Base-by-base conservation (phyloP, 2,888 invertebrate species). In the Spialia ferax region DNA sequence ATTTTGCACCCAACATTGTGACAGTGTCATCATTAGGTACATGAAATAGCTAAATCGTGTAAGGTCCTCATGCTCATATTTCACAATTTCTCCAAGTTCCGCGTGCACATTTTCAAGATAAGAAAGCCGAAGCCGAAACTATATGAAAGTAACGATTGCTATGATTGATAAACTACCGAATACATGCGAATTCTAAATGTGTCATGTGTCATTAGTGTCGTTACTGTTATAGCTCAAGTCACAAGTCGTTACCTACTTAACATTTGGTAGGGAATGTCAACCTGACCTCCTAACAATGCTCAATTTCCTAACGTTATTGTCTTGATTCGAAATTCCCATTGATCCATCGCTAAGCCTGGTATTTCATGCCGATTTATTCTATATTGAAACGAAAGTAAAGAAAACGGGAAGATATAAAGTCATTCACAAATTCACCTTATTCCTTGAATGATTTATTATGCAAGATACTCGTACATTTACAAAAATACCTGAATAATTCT, bases 41-140 rank as follows among this genome's bases (percentile, higher is more conserved):
- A n/a, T n/a, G 45, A 48, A 57, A 50, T 57, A 67, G 74, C 70
- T 59, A 74, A 80, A 70, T 81, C 82, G 81, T 83, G 82, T 80
- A 78, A 75, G 77, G 75, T 78, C 77, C 79, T 75, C 78, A 77
- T 82, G 77, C 35, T 20, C 63, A 62, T 38, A 45, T 69, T 69
- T 60, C 69, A 60, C 64, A 69, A 69, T 69, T 54, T 35, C 60
- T n/a, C 45, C 32, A 22, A 54, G 61, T 68, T 62, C 67, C 69
- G 63, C 57, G 54, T 63, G 50, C 54, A 22, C 50, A 62, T 38
- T 56, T 11, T 42, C 54, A 59, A 50, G 18, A 56, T 54, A 59
- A 63, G 63, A n/a, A n/a, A n/a, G n/a, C n/a, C n/a, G n/a, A n/a
- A n/a, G n/a, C n/a, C n/a, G n/a, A n/a, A n/a, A n/a, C n/a, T n/a